Evolutionary conservation across 2,113 vertebrate genomes (phyloP).

Genomic region (Muntiacus reevesi): DNA sequence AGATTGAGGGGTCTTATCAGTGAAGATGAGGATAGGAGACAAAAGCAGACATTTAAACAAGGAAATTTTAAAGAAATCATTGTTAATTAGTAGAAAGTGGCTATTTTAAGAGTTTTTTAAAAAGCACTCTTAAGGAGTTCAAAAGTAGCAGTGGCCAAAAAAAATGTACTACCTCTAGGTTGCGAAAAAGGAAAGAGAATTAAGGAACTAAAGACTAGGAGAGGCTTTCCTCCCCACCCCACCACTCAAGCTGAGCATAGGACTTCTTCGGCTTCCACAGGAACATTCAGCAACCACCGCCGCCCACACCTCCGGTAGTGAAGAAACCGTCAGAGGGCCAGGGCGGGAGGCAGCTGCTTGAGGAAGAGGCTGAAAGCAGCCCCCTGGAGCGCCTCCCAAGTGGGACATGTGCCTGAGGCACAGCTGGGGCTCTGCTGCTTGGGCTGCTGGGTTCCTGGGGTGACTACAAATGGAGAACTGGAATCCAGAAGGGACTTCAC

Average conservation of each 20-base stretch:
- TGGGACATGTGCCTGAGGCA: not conserved
- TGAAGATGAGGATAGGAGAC: not conserved
- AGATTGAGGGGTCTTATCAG: not conserved
- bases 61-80: not conserved
- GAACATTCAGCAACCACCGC: not conserved
- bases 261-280: not conserved
- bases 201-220: not conserved
- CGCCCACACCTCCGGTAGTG: accelerated
- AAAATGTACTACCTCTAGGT: not conserved
- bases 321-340: not conserved
- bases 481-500: not conserved
- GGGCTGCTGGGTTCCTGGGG: not conserved
- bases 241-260: not conserved
- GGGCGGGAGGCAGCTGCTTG: not conserved
- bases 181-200: not conserved
- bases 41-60: not conserved
- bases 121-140: not conserved
- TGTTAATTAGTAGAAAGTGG: not conserved
- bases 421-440: not conserved
- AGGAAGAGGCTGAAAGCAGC: not conserved
- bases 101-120: not conserved
- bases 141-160: not conserved
- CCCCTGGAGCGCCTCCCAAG: not conserved
- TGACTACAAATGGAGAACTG: not conserved
- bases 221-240: not conserved